phyloP scores from a whole-genome alignment of 2,113 vertebrate species.

The Pipra filicauda region DNA sequence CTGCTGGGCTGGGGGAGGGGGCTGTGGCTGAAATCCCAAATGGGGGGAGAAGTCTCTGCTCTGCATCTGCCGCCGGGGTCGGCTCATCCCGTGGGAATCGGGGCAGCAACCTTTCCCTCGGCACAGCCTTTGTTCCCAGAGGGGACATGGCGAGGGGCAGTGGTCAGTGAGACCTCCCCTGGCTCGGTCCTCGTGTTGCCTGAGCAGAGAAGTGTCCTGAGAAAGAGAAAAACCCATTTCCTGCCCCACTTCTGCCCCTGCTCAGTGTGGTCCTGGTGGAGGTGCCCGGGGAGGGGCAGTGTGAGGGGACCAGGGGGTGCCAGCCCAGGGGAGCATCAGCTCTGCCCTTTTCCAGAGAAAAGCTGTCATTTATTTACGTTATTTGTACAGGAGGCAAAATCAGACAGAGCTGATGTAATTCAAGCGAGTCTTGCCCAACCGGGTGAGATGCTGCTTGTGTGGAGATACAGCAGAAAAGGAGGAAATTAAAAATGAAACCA shows the following conservation, averaged over 20 bases:
- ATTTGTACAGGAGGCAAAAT: neutral
- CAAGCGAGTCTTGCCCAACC: rapidly evolving
- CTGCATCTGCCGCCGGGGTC: neutral
- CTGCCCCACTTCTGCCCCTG: neutral
- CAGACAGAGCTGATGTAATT: neutral
- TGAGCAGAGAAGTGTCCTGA: neutral
- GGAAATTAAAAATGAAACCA: neutral
- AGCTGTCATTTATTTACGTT: neutral
- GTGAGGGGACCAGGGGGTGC: rapidly evolving
- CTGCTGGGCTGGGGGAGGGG: neutral
- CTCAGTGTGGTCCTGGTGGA: rapidly evolving
- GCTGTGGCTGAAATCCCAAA: neutral
- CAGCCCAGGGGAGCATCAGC: neutral
- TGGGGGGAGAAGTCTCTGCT: neutral
- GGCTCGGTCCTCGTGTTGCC: rapidly evolving
- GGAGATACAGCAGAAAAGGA: neutral
- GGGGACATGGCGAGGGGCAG: rapidly evolving
- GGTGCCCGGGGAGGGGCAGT: rapidly evolving
- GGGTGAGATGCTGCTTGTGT: neutral
- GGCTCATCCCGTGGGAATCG: neutral
- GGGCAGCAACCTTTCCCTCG: neutral
- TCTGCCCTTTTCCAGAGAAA: neutral
- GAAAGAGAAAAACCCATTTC: neutral
- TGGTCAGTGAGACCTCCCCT: neutral
- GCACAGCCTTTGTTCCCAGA: neutral